Percentiles rank a stretch among this genome's conserved stretches.
These are phyloP conservation scores for Lutjanus erythropterus DNA, from an alignment of 2,113 vertebrate species.

Conservation along the genomic window DNA sequence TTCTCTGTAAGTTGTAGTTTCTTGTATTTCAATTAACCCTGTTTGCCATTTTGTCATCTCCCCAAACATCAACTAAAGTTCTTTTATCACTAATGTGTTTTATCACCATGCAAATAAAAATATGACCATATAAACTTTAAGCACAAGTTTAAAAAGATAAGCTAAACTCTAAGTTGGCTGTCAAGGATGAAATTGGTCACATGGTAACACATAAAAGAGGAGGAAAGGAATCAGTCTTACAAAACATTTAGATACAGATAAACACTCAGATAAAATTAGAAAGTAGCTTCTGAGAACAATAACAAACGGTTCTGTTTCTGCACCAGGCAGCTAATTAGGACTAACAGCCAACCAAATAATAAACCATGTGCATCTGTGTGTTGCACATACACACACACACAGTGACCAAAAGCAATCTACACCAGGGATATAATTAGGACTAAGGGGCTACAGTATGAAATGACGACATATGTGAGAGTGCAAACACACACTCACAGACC, in stretches of 20 bases:
- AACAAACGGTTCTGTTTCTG: constrained; percentile 17
- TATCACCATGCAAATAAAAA: background rate
- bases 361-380: constrained; percentile 19
- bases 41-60: background rate
- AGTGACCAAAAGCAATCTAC: constrained; percentile 50
- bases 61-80: background rate
- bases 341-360: constrained; percentile 30
- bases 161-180: background rate
- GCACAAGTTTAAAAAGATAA: background rate
- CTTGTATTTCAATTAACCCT: background rate
- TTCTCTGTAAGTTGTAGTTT: background rate
- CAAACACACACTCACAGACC: constrained; percentile 40
- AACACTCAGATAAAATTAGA: constrained; percentile 34
- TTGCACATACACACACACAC: constrained; percentile 9
- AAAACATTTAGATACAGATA: constrained; percentile 24
- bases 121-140: background rate
- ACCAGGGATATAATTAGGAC: constrained; percentile 70
- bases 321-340: constrained; percentile 54
- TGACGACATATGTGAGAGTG: constrained; percentile 54
- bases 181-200: constrained; percentile 6
- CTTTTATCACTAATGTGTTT: background rate
- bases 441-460: constrained; percentile 59
- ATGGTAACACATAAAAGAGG: constrained; percentile 4
- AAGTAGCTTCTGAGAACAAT: constrained; percentile 18
- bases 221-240: background rate